These are phyloP conservation scores for Athetis lepigone DNA, from an alignment of 2,888 invertebrate genomes.

Conservation along the genomic window DNA sequence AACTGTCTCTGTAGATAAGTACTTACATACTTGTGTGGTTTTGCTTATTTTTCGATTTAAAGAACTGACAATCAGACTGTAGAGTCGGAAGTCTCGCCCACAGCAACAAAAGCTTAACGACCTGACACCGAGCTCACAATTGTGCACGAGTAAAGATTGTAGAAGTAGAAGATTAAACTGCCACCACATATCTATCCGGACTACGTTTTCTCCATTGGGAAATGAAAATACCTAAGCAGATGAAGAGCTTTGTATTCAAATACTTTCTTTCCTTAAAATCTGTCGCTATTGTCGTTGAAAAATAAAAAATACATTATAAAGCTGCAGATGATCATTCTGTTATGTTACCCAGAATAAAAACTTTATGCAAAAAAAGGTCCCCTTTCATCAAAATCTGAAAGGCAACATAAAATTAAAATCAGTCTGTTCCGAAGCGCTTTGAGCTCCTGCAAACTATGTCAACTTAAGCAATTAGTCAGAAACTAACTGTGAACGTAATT, in stretches of 20 bases:
- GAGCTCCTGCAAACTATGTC: slow-evolving; percentile 59
- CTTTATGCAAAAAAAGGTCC: not conserved
- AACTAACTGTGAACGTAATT: slow-evolving; percentile 60
- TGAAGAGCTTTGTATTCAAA: not conserved
- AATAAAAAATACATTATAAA: slow-evolving; percentile 7
- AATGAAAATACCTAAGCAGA: slow-evolving; percentile 9
- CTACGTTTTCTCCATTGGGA: slow-evolving; percentile 6
- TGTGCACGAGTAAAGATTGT: slow-evolving; percentile 23
- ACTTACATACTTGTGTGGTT: not conserved
- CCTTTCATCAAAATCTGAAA: not conserved
- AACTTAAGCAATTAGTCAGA: slow-evolving; percentile 66
- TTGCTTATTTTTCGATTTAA: not conserved
- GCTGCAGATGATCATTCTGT: not conserved
- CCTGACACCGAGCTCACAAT: slow-evolving; percentile 19
- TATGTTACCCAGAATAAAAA: not conserved
- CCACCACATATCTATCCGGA: not conserved
- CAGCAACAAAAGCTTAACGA: slow-evolving; percentile 24
- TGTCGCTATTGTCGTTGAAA: not conserved
- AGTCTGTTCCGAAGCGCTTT: slow-evolving; percentile 32
- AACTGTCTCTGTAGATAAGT: not conserved
- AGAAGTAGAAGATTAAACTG: too few relatives aligned
- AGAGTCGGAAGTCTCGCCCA: slow-evolving; percentile 1
- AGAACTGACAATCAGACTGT: slow-evolving; percentile 14
- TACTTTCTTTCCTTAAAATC: not conserved
- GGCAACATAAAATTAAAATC: slow-evolving; percentile 35